Evolutionary conservation across 2,113 vertebrate species (phyloP).

Genomic region (Bubalus kerabau): DNA sequence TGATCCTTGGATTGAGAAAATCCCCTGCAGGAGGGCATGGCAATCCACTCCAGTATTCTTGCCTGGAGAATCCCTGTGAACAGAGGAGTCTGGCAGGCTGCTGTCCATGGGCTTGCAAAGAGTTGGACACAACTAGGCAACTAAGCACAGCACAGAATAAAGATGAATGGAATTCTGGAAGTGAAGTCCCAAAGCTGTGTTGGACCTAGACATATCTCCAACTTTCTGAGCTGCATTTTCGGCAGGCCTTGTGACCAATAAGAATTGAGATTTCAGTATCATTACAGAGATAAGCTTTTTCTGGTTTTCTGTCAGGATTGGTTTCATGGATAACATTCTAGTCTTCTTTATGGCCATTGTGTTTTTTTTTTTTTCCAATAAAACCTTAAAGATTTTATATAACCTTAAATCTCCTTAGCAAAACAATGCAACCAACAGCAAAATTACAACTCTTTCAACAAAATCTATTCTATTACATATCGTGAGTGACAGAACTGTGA

Average conservation of each 20-base stretch:
- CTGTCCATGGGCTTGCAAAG: neutral
- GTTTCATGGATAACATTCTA: neutral
- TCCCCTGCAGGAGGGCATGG: neutral
- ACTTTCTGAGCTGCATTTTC: neutral
- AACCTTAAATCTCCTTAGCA: neutral
- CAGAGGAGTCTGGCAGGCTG: neutral
- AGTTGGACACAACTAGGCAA: neutral
- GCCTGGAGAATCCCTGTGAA: neutral
- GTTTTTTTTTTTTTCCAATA: neutral
- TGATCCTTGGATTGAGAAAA: neutral
- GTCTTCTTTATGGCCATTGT: neutral
- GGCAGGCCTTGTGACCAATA: rapidly evolving
- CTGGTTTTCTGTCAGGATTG: neutral
- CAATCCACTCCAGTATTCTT: neutral
- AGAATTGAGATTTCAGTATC: neutral
- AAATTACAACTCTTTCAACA: neutral
- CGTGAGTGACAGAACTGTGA: neutral
- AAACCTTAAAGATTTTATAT: neutral
- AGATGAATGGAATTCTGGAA: neutral
- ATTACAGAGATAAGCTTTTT: neutral
- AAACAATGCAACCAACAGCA: neutral
- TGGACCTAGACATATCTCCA: neutral
- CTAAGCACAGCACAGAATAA: neutral
- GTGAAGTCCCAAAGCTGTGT: neutral
- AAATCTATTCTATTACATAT: neutral